These are phyloP conservation scores for Elaphurus davidianus DNA, from an alignment of 2,113 vertebrate species.

Conservation along the genomic window DNA sequence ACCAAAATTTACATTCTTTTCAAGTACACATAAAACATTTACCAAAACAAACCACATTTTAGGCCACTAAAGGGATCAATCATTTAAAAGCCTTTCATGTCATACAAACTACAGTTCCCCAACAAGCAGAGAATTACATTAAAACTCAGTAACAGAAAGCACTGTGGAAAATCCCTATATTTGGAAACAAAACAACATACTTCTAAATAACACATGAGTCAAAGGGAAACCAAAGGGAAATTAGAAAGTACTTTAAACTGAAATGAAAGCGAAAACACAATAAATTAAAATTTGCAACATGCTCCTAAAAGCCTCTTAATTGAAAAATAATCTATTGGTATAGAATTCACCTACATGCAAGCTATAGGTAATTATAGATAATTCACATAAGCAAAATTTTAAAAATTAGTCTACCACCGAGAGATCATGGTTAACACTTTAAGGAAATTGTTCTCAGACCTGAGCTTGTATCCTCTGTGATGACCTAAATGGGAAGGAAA, in stretches of 20 bases:
- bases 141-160: not conserved
- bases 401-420: not conserved
- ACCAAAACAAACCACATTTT: not conserved
- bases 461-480: not conserved
- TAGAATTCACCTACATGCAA: not conserved
- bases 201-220: not conserved
- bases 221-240: not conserved
- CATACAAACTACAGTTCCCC: not conserved
- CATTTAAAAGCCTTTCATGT: not conserved
- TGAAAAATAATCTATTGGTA: not conserved
- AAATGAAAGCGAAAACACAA: not conserved
- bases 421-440: not conserved
- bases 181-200: not conserved
- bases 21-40: not conserved
- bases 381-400: not conserved
- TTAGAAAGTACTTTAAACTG: not conserved
- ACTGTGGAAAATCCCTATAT: not conserved
- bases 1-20: not conserved
- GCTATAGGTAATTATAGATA: not conserved
- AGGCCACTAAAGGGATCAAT: not conserved
- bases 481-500: not conserved
- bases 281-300: not conserved
- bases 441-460: not conserved
- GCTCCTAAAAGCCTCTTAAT: not conserved
- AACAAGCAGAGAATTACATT: not conserved